A percentile compares a stretch with the other conserved stretches of the same genome.
These are phyloP conservation scores for Anthrax anthrax DNA, from an alignment of 2,888 invertebrate species.

Conservation along the genomic window DNA sequence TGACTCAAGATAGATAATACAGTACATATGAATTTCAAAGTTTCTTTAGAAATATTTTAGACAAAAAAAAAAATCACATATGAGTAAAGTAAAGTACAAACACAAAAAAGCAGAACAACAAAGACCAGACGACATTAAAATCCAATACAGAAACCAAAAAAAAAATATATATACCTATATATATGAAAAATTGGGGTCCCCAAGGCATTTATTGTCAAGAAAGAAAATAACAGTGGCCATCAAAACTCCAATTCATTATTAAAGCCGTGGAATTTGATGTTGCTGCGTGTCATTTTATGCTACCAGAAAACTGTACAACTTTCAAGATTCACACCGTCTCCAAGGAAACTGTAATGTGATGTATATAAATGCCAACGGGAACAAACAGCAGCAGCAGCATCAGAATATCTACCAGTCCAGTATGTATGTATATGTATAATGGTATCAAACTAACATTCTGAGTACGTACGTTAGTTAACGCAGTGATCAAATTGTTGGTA, in stretches of 20 bases:
- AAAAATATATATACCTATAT: not conserved
- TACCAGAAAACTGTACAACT: constrained; percentile 6
- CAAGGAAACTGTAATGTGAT: not conserved
- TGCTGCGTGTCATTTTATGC: constrained; percentile 12
- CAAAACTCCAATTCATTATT: not conserved
- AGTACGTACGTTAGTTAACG: too few species aligned
- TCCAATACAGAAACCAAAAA: not conserved
- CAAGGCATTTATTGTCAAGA: not conserved
- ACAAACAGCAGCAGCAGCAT: too few species aligned
- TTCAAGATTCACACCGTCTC: not conserved
- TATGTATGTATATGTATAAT: too few species aligned
- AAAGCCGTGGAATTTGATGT: constrained; percentile 13
- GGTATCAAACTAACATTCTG: too few species aligned
- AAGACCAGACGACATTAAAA: not conserved
- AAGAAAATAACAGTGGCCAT: not conserved
- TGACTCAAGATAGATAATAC: constrained; percentile 7
- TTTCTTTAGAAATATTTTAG: too few species aligned
- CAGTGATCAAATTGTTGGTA: too few species aligned
- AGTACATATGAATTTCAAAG: too few species aligned
- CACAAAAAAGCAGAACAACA: too few species aligned
- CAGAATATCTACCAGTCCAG: too few species aligned
- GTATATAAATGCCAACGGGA: too few species aligned
- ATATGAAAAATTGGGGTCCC: not conserved
- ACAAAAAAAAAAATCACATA: too few species aligned
- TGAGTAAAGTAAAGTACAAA: too few species aligned